These are phyloP conservation scores for Ateles fusciceps DNA, from an alignment of 2,797 vertebrate species.

Conservation along the genomic window DNA sequence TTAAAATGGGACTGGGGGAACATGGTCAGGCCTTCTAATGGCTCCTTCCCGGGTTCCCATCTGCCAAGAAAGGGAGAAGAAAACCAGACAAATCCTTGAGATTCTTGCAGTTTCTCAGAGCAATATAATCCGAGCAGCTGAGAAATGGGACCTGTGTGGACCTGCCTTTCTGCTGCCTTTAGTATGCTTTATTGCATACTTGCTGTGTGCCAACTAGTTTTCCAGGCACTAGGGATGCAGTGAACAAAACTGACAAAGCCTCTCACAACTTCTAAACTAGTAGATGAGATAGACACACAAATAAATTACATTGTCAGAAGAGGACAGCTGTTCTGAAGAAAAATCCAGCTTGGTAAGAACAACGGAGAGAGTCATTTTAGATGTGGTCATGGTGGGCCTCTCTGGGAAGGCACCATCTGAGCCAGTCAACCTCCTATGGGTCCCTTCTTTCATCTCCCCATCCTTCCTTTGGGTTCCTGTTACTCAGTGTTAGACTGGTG, in stretches of 20 bases:
- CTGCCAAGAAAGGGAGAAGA: background rate
- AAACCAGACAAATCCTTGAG: background rate
- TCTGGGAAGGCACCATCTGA: background rate
- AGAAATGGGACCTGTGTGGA: background rate
- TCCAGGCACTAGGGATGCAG: background rate
- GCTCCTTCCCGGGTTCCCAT: background rate
- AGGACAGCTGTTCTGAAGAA: background rate
- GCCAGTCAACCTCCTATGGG: background rate
- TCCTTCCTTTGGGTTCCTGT: background rate
- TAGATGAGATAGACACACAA: background rate
- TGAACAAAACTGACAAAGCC: background rate
- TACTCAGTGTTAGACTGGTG: background rate
- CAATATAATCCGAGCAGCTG: background rate
- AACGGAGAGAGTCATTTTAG: background rate
- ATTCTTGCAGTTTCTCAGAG: background rate
- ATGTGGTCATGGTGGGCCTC: background rate
- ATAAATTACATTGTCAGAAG: background rate
- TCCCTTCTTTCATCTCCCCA: background rate
- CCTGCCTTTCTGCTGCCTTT: background rate
- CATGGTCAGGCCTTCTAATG: rapidly evolving
- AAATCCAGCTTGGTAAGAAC: background rate
- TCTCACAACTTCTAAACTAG: background rate
- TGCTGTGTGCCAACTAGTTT: background rate
- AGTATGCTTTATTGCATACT: background rate
- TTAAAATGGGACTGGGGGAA: background rate